These are phyloP conservation scores for Luperina nickerlii DNA, from an alignment of 2,888 invertebrate genomes.

Conservation along the genomic window DNA sequence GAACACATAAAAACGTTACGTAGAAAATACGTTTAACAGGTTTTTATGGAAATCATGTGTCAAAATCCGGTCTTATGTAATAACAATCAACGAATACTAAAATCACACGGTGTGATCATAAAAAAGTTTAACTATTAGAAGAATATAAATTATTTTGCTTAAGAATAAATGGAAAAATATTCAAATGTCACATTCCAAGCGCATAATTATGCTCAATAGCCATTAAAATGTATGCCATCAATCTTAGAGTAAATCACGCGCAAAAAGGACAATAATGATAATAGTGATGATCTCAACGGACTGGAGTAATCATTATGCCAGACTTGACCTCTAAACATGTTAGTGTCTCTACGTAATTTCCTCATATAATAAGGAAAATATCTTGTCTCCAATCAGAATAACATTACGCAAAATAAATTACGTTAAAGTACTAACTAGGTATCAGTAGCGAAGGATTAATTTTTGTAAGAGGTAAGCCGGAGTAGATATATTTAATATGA, in stretches of 20 bases:
- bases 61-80: constrained; percentile 59
- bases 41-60: constrained; percentile 58
- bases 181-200: constrained; percentile 53
- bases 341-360: constrained; percentile 49
- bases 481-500: no score
- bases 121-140: constrained; percentile 39
- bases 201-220: constrained; percentile 44
- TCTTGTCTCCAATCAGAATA: constrained; percentile 37
- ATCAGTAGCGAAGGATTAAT: no score
- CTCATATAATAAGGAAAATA: constrained; percentile 53
- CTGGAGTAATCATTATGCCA: constrained; percentile 73
- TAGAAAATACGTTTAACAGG: constrained; percentile 66
- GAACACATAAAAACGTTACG: constrained; percentile 41
- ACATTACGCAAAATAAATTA: constrained; percentile 16
- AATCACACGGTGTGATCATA: constrained; percentile 42
- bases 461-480: no score
- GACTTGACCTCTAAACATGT: constrained; percentile 64
- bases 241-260: constrained; percentile 69
- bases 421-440: background rate
- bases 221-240: constrained; percentile 60
- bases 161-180: constrained; percentile 60
- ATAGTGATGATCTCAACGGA: constrained; percentile 81
- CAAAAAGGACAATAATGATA: constrained; percentile 71
- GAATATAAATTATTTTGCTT: constrained; percentile 44
- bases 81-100: constrained; percentile 51